Evolutionary conservation across 2,113 vertebrate species (phyloP).

Genomic region (Baryphthengus martii): DNA sequence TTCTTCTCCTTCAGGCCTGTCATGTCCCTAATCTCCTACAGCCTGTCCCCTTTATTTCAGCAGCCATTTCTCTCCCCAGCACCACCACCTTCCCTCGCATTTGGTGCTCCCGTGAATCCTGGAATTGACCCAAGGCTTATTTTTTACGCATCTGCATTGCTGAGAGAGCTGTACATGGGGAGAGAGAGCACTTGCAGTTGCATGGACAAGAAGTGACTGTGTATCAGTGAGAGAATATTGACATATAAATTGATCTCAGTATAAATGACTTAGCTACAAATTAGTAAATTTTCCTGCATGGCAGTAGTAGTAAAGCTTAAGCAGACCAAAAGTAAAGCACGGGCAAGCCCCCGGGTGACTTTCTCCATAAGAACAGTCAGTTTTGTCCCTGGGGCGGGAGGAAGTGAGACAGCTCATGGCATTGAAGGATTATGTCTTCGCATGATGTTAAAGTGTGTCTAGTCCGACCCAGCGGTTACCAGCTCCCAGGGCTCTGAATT

Average conservation of each 20-base stretch:
- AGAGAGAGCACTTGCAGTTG: background rate
- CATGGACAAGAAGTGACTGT: background rate
- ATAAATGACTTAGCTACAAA: background rate
- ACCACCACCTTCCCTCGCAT: background rate
- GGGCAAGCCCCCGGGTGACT: background rate
- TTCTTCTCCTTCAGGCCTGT: background rate
- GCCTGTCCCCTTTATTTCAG: background rate
- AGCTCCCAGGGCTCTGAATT: background rate
- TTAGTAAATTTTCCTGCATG: background rate
- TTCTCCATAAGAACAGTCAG: background rate
- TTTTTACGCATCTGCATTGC: background rate
- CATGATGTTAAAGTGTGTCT: too few relatives aligned
- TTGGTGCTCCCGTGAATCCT: background rate
- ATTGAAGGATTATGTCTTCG: background rate
- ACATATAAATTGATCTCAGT: background rate
- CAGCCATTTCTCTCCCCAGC: background rate
- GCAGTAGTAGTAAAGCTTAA: background rate
- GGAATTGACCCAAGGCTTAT: background rate
- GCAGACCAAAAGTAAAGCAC: background rate
- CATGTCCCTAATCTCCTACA: background rate
- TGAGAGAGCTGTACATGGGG: background rate
- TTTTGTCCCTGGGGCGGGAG: background rate
- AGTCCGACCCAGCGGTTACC: background rate
- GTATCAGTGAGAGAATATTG: background rate
- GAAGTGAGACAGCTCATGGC: background rate